A percentile compares a stretch with the other conserved stretches of the same genome.
phyloP scores from a whole-genome alignment of 2,888 invertebrate genomes.

The Balanococcus diminutus region DNA sequence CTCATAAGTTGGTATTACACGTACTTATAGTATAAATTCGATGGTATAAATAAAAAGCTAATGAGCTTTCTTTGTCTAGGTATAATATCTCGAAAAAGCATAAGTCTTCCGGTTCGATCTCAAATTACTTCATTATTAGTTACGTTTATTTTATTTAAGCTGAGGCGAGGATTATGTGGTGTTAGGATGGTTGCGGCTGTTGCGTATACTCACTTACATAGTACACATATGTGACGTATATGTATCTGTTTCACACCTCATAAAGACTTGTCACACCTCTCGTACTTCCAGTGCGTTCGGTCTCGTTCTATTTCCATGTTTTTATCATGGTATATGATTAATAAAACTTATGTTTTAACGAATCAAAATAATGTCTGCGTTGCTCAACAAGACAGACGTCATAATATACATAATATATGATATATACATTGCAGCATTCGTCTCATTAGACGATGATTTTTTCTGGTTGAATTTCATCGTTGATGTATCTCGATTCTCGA shows the following conservation, averaged over 20 bases:
- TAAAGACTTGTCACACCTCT: background rate
- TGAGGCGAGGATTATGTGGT: background rate
- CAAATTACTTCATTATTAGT: slow-evolving; percentile 16
- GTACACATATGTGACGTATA: background rate
- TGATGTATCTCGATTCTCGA: background rate
- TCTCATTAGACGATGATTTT: background rate
- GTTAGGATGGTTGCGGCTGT: background rate
- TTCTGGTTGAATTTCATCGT: background rate
- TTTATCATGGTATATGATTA: background rate
- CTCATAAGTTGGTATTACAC: background rate
- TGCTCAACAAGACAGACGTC: background rate
- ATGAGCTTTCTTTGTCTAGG: background rate
- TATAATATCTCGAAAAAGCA: background rate
- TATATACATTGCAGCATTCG: background rate
- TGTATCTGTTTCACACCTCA: background rate
- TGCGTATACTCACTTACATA: background rate
- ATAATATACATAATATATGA: background rate
- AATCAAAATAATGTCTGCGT: background rate
- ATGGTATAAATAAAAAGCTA: background rate
- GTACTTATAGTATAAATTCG: too few relatives aligned
- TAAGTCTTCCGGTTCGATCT: background rate
- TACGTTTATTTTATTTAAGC: background rate
- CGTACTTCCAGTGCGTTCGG: background rate
- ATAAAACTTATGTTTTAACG: background rate
- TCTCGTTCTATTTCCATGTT: slow-evolving; percentile 1